Conservation (phyloP, 2,888 invertebrate species). For the Oithona nana region DNA sequence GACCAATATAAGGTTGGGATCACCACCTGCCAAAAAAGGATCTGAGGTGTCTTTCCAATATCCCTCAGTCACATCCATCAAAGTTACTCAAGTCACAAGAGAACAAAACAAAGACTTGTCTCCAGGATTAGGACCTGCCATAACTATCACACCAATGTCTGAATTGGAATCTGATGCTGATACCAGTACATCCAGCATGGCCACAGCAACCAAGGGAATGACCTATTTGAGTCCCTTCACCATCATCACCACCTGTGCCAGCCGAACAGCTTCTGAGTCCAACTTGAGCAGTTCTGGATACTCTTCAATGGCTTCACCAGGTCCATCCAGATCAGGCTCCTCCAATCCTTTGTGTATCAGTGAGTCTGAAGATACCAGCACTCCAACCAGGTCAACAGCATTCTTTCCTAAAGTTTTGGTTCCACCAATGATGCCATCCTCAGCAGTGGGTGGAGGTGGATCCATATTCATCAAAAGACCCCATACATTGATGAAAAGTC, state of each 20-base stretch:
- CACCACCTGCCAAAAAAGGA: slow-evolving; percentile 11
- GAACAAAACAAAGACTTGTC: slow-evolving; percentile 28
- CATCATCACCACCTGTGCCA: slow-evolving; percentile 19
- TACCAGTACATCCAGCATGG: neutral
- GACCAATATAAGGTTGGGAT: slow-evolving; percentile 13
- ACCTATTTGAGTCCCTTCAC: slow-evolving; percentile 53
- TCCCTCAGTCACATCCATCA: neutral
- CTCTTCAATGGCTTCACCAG: slow-evolving; percentile 66
- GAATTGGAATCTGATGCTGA: slow-evolving; percentile 33
- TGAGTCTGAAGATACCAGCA: slow-evolving; percentile 18
- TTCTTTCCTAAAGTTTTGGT: neutral
- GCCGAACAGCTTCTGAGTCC: slow-evolving; percentile 47
- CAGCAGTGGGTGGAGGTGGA: neutral
- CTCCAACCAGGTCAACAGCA: slow-evolving; percentile 18
- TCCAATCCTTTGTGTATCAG: slow-evolving; percentile 47
- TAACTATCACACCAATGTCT: slow-evolving; percentile 44
- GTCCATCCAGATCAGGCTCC: slow-evolving; percentile 58
- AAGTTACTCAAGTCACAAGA: neutral
- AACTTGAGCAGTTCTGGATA: slow-evolving; percentile 66
- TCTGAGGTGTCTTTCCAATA: neutral
- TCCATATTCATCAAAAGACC: neutral
- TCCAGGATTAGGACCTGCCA: slow-evolving; percentile 44
- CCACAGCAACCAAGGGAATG: slow-evolving; percentile 40
- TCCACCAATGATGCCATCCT: neutral
- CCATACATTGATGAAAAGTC: neutral